Evolutionary conservation across 2,888 invertebrate species (phyloP), one percentile per base, ranked within the genome.

Genomic region (Caenorhabditis becei): DNA sequence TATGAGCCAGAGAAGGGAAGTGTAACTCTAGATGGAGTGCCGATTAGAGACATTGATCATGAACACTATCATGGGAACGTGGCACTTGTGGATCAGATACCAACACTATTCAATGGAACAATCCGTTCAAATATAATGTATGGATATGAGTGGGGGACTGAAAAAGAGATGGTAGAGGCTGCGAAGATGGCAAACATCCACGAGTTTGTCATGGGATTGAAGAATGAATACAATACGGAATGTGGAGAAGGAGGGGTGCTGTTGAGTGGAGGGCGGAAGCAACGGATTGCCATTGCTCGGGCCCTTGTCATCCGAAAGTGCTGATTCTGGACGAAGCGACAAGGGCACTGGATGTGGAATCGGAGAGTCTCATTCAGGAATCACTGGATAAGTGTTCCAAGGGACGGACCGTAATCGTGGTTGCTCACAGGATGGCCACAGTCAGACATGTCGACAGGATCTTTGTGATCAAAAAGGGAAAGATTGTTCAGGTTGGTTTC

Each of bases 371-470:
- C 2, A 88, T 89, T 0, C 88, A 89, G 51, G 82, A 89, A 56
- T 86, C 89, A 11, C 54, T 89, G 26, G 71, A 72, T 47, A 83
- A 82, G 62, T 85, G 84, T 56, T 80, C 84, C 1, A 32, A 65
- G 23, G 84, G 84, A 56, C 85, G 92, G 37, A 93, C 92, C 0
- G 92, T 92, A 24, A 89, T 93, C 37, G 91, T 93, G n/a, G 92
- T 93, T 26, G 92, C 93, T 0, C 93, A 93, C 77, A 89, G 93
- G 2, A 89, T 93, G 24, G 92, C 92, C 7, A 93, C 92, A 0
- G 92, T 93, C 18, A 92, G 92, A 78, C 92, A 91, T 66, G 92
- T 92, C 24, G 92, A 92, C 84, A 82, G 88, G 20, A 91, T 91
- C 54, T 83, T 89, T 32, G 91, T 91, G 8, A 88, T 91, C 49